Percentiles rank a stretch among this genome's conserved stretches.
These are phyloP conservation scores for Lagorchestes hirsutus DNA, from an alignment of 2,797 vertebrate species.

Conservation along the genomic window DNA sequence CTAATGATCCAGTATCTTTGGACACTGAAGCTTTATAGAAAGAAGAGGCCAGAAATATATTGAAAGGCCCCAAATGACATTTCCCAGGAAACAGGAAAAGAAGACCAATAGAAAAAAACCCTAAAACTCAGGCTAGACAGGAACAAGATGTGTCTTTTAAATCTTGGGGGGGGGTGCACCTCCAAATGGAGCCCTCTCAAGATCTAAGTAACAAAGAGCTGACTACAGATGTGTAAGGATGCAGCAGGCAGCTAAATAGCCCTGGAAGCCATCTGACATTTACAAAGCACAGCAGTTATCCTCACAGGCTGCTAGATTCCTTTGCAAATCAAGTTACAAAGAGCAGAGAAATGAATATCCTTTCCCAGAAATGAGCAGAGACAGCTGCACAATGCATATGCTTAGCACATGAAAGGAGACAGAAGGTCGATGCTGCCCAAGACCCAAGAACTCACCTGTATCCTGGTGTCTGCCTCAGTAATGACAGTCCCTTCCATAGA, in stretches of 20 bases:
- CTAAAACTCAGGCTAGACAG: neutral
- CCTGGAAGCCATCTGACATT: neutral
- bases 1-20: neutral
- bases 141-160: neutral
- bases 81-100: neutral
- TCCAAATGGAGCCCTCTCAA: neutral
- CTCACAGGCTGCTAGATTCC: neutral
- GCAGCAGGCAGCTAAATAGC: neutral
- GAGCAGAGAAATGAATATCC: neutral
- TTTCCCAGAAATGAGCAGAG: neutral
- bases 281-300: neutral
- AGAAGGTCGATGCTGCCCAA: neutral
- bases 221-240: neutral
- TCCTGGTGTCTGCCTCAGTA: neutral
- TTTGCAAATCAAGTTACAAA: conserved; percentile 23
- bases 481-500: neutral
- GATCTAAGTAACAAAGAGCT: neutral
- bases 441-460: conserved; percentile 5
- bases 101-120: neutral
- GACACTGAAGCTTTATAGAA: neutral
- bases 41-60: neutral
- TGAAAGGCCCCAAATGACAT: neutral
- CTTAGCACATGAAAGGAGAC: neutral
- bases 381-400: neutral
- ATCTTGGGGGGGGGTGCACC: neutral